A percentile compares a stretch with the other conserved stretches of the same genome.
Evolutionary conservation across 1,140 invertebrate genomes (phyloP).

Genomic region (Orius insidiosus): DNA sequence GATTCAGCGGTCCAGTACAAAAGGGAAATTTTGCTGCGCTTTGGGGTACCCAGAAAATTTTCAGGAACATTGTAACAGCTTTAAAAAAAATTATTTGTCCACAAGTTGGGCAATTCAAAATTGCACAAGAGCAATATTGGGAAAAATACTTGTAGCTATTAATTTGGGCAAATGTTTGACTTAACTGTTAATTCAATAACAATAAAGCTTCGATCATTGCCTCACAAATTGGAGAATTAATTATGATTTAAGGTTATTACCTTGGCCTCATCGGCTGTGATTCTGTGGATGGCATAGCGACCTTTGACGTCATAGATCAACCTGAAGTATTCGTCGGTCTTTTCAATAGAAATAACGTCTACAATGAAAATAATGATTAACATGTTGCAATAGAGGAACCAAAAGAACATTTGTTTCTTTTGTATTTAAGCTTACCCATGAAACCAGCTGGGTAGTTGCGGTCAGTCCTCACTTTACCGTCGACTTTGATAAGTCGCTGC

Average conservation of each 20-base stretch:
- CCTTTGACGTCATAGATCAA: slow-evolving; percentile 98
- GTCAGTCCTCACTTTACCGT: slow-evolving; percentile 95
- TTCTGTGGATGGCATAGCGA: slow-evolving; percentile 91
- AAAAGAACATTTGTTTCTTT: neutral
- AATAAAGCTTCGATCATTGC: slow-evolving; percentile 1
- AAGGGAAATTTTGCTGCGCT: too few species aligned
- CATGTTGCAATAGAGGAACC: neutral
- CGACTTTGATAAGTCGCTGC: slow-evolving; percentile 95
- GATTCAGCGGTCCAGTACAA: too few species aligned
- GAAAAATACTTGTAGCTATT: too few species aligned
- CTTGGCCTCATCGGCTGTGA: slow-evolving; percentile 92
- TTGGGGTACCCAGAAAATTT: too few species aligned
- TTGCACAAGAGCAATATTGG: too few species aligned
- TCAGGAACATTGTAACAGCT: too few species aligned
- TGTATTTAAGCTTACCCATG: slow-evolving; percentile 68
- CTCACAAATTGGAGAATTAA: neutral
- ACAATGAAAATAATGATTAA: slow-evolving; percentile 26
- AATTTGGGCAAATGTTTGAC: neutral
- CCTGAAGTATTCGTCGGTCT: slow-evolving; percentile 93
- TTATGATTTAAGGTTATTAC: slow-evolving; percentile 31
- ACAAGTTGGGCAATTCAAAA: too few species aligned
- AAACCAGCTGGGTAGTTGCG: slow-evolving; percentile 94
- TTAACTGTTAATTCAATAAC: neutral
- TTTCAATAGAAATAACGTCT: slow-evolving; percentile 99
- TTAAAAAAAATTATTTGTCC: too few species aligned